Evolutionary conservation across 2,888 invertebrate genomes (phyloP).

Genomic region (Nycteola revayana): DNA sequence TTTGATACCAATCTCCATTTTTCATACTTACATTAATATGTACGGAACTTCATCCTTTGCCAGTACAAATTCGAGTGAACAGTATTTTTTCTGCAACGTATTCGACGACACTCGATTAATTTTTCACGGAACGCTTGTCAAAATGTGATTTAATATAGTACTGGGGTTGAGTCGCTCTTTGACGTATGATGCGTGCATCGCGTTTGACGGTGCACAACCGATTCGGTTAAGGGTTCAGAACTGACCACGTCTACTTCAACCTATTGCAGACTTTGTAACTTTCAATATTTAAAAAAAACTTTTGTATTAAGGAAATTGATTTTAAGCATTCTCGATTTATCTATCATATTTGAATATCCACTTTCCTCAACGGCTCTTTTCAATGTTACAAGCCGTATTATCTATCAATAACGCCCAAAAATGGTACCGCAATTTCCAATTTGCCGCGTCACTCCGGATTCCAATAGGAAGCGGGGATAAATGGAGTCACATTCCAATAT

Average conservation of each 20-base stretch:
- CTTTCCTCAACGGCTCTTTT: conserved; percentile 8
- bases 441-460: conserved; percentile 81
- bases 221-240: conserved; percentile 30
- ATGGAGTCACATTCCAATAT: conserved; percentile 82
- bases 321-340: conserved; percentile 13
- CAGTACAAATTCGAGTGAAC: conserved; percentile 9
- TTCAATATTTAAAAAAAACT: too few species aligned
- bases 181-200: conserved; percentile 64
- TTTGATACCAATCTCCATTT: too few species aligned
- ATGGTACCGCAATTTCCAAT: conserved; percentile 80
- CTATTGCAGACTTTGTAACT: too few species aligned
- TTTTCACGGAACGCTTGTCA: conserved; percentile 82
- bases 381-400: conserved; percentile 63
- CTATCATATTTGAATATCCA: conserved; percentile 25
- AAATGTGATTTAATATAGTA: conserved; percentile 79
- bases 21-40: too few species aligned
- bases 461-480: conserved; percentile 81
- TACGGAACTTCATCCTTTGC: conserved; percentile 16
- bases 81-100: conserved; percentile 56
- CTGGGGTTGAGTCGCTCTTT: conserved; percentile 67
- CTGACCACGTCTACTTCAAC: not conserved
- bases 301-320: too few species aligned
- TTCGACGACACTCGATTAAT: conserved; percentile 79
- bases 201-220: conserved; percentile 40
- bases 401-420: conserved; percentile 76